Conservation (phyloP, 2,113 vertebrate species). For the Arvicanthis niloticus region DNA sequence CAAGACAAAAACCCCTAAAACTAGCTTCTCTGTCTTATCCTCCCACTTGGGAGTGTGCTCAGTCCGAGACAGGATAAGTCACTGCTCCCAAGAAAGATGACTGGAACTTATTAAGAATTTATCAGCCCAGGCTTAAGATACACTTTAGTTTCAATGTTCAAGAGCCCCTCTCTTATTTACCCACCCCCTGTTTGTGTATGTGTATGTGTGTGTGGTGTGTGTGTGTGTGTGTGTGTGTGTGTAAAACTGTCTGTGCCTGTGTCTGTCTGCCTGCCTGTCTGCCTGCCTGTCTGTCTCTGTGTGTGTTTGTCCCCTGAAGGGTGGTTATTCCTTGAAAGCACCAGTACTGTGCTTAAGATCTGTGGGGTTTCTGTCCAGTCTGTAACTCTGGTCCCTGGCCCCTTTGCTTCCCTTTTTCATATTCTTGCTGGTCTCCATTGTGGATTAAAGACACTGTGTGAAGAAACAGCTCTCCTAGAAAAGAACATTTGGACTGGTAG, state of each 20-base stretch:
- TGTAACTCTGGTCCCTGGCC: background rate
- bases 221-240: background rate
- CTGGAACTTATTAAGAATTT: conserved; percentile 1
- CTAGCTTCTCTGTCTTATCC: background rate
- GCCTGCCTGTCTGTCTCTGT: background rate
- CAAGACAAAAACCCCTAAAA: background rate
- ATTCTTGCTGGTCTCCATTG: background rate
- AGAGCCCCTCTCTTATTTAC: background rate
- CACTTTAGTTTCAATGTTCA: background rate
- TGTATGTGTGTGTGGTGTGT: background rate
- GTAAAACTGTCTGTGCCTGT: background rate
- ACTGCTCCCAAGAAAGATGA: background rate
- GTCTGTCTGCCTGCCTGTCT: background rate
- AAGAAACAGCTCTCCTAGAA: background rate
- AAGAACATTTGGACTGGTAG: background rate
- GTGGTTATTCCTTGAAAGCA: background rate
- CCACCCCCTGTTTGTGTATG: background rate
- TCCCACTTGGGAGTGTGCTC: background rate
- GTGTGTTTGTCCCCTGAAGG: background rate
- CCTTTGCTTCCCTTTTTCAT: background rate
- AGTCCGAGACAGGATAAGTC: background rate
- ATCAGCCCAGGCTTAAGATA: background rate
- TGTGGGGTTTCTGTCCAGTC: background rate
- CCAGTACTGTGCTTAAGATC: background rate
- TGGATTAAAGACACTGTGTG: background rate